These are phyloP conservation scores for Cynopterus brachyotis DNA, from an alignment of 2,113 vertebrate genomes.

Conservation along the genomic window DNA sequence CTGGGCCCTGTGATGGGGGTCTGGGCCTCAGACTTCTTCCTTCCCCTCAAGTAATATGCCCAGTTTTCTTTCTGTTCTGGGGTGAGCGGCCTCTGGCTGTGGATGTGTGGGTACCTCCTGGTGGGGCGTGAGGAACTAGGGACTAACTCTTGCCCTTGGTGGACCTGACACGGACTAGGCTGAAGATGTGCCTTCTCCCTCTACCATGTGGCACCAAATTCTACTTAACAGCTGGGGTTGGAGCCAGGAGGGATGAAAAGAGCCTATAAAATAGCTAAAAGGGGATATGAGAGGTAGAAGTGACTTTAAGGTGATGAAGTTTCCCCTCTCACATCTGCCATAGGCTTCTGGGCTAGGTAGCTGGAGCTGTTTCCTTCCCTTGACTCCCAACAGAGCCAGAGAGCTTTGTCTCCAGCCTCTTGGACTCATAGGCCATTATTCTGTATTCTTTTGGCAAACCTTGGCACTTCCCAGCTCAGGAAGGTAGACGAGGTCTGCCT, in stretches of 20 bases:
- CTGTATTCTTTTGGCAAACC: not conserved
- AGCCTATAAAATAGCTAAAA: not conserved
- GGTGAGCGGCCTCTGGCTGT: not conserved
- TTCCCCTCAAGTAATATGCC: slow-evolving; percentile 5
- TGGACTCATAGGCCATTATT: not conserved
- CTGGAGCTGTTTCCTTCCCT: not conserved
- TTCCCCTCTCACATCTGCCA: not conserved
- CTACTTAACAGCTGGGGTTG: not conserved
- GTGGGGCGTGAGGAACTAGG: not conserved
- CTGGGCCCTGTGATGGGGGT: not conserved
- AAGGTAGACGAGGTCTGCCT: not conserved
- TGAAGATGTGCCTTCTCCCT: not conserved
- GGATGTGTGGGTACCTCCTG: not conserved
- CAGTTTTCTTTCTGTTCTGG: slow-evolving; percentile 39
- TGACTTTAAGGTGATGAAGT: not conserved
- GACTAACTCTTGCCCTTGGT: not conserved
- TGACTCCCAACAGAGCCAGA: not conserved
- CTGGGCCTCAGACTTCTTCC: not conserved
- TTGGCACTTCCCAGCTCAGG: not conserved
- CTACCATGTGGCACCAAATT: not conserved
- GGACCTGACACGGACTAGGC: not conserved
- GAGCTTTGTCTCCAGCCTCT: not conserved
- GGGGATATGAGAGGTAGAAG: not conserved
- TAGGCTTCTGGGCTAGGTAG: not conserved
- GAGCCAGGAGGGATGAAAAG: not conserved